A percentile compares a stretch with the other conserved stretches of the same genome.
These are phyloP conservation scores for Nettapus auritus DNA, from an alignment of 2,113 vertebrate species.

Conservation along the genomic window DNA sequence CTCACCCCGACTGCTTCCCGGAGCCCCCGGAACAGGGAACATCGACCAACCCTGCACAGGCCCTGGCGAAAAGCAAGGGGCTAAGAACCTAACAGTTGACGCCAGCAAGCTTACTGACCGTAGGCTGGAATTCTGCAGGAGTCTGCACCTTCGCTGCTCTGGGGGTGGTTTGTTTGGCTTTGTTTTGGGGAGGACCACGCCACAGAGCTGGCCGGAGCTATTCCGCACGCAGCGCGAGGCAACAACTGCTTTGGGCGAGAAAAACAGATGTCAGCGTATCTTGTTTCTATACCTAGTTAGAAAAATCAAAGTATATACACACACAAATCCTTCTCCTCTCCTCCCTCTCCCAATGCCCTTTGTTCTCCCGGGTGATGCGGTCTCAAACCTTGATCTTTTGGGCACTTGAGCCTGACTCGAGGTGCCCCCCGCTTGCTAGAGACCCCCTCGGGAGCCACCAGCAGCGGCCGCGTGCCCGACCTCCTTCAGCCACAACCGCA, in stretches of 20 bases:
- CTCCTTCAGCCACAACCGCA: neutral
- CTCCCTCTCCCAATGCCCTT: neutral
- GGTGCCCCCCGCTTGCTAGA: neutral
- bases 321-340: neutral
- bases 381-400: neutral
- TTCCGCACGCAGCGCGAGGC: neutral
- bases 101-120: neutral
- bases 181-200: neutral
- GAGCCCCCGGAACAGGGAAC: neutral
- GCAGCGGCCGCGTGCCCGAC: neutral
- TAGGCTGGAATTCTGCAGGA: neutral
- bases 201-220: neutral
- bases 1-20: neutral
- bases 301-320: no score
- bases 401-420: neutral
- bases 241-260: constrained; percentile 21
- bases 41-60: neutral
- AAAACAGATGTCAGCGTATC: constrained; percentile 49
- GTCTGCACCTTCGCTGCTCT: neutral
- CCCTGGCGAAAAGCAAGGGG: neutral
- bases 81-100: neutral
- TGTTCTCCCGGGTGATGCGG: neutral
- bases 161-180: neutral
- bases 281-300: neutral
- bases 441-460: neutral